Base-by-base conservation (phyloP, 1,140 invertebrate genomes). In the Thaumetopoea pityocampa region DNA sequence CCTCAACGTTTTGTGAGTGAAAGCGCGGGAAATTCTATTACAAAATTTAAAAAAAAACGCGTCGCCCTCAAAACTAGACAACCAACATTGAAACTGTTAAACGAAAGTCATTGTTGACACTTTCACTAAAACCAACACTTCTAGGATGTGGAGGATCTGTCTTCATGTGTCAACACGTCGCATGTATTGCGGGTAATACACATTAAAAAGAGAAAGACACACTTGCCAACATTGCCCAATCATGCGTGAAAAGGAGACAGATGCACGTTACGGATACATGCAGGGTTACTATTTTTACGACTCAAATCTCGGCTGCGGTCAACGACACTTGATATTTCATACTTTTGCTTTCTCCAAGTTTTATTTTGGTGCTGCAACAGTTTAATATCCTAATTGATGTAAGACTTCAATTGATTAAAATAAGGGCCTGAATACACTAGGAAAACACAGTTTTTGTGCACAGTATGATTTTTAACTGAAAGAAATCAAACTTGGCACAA, bases 71-170 rank as follows among this genome's bases (percentile, higher is more conserved):
- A 30, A 36, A 8, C 6, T 17, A 14, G 15, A 28, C 20, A 28
- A 32, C n/a, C n/a, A n/a, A 27, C 34, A 44, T 18, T 43, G 7
- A 33, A 35, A 26, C 50, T 40, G 44, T 45, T 40, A 29, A 35
- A 61, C 46, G 55, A 64, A 61, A 67, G 55, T 56, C 30, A 57
- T 48, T 73, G 53, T 67, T 71, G 65, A 74, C 63, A 71, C 70
- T 74, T 74, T 74, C 70, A 42, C 67, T 46, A 12, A 30, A 45
- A 15, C 14, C 34, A 37, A 28, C 45, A 49, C 27, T 44, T 34
- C 32, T 36, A 47, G 38, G 45, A 47, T 36, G 37, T 50, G 15
- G 47, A 56, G 47, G 48, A 47, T 19, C 41, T 30, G 22, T 37
- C 33, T 38, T 28, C 30, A n/a, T 14, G 33, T 40, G 43, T 36